These are phyloP conservation scores for Perognathus longimembris DNA, from an alignment of 2,113 vertebrate species.

Conservation along the genomic window DNA sequence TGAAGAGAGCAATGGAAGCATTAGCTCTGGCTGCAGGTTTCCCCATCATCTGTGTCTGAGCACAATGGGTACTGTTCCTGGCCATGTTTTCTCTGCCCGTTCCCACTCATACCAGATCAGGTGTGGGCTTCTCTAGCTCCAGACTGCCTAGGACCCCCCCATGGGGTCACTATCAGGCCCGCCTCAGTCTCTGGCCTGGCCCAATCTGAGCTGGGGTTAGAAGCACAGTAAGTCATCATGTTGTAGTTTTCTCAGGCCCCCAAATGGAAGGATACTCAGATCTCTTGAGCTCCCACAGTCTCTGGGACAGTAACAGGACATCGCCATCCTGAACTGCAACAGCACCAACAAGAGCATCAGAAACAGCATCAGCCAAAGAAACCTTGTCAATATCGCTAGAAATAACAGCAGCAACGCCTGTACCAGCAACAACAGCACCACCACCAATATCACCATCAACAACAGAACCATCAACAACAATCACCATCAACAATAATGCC, in stretches of 20 bases:
- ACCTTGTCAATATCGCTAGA: accelerated
- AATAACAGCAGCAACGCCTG: not conserved
- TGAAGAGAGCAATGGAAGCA: not conserved
- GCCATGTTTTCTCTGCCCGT: not conserved
- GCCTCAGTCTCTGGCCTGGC: not conserved
- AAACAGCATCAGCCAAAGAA: accelerated
- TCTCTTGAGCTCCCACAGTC: not conserved
- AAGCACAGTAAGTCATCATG: not conserved
- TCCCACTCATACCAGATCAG: not conserved
- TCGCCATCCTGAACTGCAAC: accelerated
- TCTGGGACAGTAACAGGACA: not conserved
- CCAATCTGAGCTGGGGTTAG: not conserved
- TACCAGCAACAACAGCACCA: accelerated
- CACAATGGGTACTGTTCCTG: not conserved
- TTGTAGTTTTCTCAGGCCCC: not conserved
- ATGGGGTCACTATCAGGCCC: not conserved
- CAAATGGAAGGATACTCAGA: not conserved
- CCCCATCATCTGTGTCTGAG: not conserved
- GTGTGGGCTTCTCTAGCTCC: not conserved
- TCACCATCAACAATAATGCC: too few relatives aligned
- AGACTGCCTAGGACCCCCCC: too few relatives aligned
- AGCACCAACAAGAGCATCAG: accelerated
- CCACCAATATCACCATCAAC: accelerated
- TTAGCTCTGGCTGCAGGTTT: not conserved
- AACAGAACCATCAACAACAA: accelerated